Base-by-base conservation (phyloP, 2,888 invertebrate species). In the Sericinus montela region DNA sequence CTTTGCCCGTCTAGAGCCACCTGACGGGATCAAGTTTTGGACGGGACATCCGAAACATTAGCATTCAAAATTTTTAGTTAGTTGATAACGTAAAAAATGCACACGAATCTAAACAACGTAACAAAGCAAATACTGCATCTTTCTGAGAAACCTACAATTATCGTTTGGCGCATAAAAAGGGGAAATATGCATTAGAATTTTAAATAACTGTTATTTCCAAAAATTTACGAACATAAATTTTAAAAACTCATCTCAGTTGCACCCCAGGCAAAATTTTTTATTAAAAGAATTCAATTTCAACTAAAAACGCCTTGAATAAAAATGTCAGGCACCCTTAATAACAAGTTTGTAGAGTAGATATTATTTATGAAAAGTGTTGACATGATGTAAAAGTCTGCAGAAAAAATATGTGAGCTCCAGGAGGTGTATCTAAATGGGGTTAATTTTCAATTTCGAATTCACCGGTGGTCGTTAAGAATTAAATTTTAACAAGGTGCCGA, bases 311-410 rank as follows among this genome's bases (percentile, higher is more conserved):
- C 69, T 70, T 71, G 74, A 83, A 82, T 80, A 80, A 85, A n/a
- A 85, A 86, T 80, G 83, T 85, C 86, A 84, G 82, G 67, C 63
- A 63, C 65, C 61, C 68, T 85, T 46, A 87, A 88, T 87, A 82
- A 80, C 82, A 76, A 84, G 82, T 79, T 81, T 79, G 79, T 82
- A 80, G 75, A 79, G 72, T 65, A 69, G 69, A 69, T 69, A 80
- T 87, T 81, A 81, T 78, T 88, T 80, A 88, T 79, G 67, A 76
- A 62, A 74, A 66, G 84, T 84, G 87, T 84, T 85, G 87, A 88
- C 86, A 80, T 65, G 83, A 72, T 65, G 61, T 68, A 74, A 78
- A 79, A 72, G 62, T 69, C 63, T 60, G 58, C 64, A 55, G 62
- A 69, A 75, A 75, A 75, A 74, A 72, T 63, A 62, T 66, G 60